Evolutionary conservation across 2,888 invertebrate species (phyloP), one percentile per base, ranked within the genome.

Genomic region (Villa cingulata): DNA sequence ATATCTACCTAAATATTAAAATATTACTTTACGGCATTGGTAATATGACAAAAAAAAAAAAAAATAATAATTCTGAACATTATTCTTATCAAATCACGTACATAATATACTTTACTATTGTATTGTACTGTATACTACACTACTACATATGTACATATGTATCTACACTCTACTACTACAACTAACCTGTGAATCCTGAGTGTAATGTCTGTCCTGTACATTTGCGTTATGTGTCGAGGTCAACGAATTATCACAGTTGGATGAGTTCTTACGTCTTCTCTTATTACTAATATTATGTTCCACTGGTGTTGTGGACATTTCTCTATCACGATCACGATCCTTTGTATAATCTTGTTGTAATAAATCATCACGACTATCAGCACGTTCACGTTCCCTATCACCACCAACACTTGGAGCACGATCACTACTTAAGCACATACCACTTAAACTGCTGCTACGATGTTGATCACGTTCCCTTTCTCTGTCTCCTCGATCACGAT

Each of bases 191-290:
- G 80, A 75, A 70, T 80, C 80, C 65, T 69, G 69, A 56, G 74
- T 72, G 66, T 75, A 73, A 72, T 75, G 78, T 68, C 78, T 73
- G 66, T 80, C 79, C 68, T 74, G 68, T 63, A 66, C 63, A 64
- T 65, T 66, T 59, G 65, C 62, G 61, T 65, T 74, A 63, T 73
- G 74, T 63, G 76, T 75, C 62, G 75, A 74, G 62, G 71, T 72
- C 65, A 72, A 69, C 64, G 74, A 74, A 66, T 74, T 75, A 72
- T 80, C 80, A 72, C 78, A 80, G 74, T 76, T 80, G 65, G 69
- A 70, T 69, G 68, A 68, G 66, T 70, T 76, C 76, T 68, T 69
- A 64, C 69, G 69, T 69, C 67, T 69, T 65, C 69, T 64, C 65
- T 61, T 79, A 77, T 63, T 72, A 71, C 73, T 78, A 62, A 63